Conservation (phyloP, 2,113 vertebrate species). For the Bos taurus region ARS-UCD2.0 NC_037338.1:1328001-1328500, state of each 20-base stretch:
- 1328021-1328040: not conserved
- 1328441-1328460: not conserved
- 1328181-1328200: not conserved
- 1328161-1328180: not conserved
- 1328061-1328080: not conserved
- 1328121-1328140: not conserved
- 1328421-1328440: not conserved
- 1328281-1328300: not conserved
- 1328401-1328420: not conserved
- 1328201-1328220: not conserved
- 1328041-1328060: not conserved
- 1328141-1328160: not conserved
- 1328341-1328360: not conserved
- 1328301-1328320: not conserved
- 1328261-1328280: not conserved
- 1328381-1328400: not conserved
- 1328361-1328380: not conserved
- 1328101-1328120: not conserved
- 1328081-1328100: not conserved
- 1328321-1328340: not conserved
- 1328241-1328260: not conserved
- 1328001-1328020: not conserved
- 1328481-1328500: not conserved
- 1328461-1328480: not conserved
- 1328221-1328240: not conserved